These are phyloP conservation scores for Misgurnus anguillicaudatus DNA, from an alignment of 2,113 vertebrate species.

Conservation along the genomic window DNA sequence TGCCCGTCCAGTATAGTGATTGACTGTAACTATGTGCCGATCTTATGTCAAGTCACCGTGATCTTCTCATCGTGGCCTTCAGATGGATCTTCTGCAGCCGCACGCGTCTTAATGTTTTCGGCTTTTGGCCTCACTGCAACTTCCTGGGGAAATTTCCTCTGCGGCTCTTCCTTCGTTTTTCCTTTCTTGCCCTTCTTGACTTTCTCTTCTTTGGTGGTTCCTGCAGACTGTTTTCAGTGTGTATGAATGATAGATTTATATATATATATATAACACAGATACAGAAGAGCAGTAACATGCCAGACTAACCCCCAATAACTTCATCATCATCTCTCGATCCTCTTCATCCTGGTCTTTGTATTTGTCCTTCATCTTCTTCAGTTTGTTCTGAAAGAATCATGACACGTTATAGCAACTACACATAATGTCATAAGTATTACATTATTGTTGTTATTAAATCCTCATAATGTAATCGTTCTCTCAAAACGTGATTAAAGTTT, in stretches of 20 bases:
- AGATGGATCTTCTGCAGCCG: slow-evolving; percentile 57
- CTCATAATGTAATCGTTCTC: too few relatives aligned
- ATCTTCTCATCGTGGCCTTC: slow-evolving; percentile 22
- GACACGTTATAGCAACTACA: neutral
- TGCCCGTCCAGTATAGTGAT: neutral
- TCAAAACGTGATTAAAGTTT: too few relatives aligned
- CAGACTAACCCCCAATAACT: slow-evolving; percentile 87
- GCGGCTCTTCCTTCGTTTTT: slow-evolving; percentile 79
- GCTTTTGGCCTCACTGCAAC: slow-evolving; percentile 61
- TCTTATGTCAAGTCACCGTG: slow-evolving; percentile 68
- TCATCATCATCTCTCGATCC: slow-evolving; percentile 95
- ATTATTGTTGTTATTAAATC: too few relatives aligned
- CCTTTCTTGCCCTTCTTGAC: slow-evolving; percentile 87
- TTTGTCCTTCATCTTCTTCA: slow-evolving; percentile 99
- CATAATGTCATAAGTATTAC: too few relatives aligned
- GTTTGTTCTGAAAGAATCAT: slow-evolving; percentile 84
- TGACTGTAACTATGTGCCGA: slow-evolving; percentile 61
- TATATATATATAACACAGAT: neutral
- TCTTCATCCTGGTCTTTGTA: slow-evolving; percentile 98
- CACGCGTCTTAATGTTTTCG: slow-evolving; percentile 48
- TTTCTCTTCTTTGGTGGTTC: slow-evolving; percentile 83
- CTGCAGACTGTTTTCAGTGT: slow-evolving; percentile 27
- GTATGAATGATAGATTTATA: neutral
- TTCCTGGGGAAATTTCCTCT: slow-evolving; percentile 78
- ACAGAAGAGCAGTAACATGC: neutral